These are phyloP conservation scores for Mesorhabditis sp. DNA, from an alignment of 2,888 invertebrate species.

Conservation along the genomic window DNA sequence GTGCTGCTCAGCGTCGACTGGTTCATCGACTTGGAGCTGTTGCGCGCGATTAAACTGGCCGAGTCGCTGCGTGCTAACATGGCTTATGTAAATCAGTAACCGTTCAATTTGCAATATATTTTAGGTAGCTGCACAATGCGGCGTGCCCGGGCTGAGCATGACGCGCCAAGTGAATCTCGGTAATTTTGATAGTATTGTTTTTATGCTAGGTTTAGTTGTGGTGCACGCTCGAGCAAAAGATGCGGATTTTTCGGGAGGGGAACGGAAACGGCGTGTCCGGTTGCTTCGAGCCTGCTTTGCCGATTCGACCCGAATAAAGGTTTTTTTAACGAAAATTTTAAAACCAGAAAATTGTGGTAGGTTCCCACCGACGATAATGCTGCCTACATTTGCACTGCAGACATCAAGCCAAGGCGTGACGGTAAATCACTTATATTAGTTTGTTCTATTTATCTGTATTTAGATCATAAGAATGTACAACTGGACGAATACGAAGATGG, in stretches of 20 bases:
- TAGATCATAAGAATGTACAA: neutral
- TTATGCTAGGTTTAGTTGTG: conserved; percentile 27
- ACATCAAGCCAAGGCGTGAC: conserved; percentile 18
- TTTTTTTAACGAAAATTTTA: neutral
- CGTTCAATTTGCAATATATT: neutral
- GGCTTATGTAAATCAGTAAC: neutral
- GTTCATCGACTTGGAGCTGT: conserved; percentile 71
- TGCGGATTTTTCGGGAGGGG: conserved; percentile 26
- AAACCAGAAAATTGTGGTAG: neutral
- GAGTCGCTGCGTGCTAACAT: neutral
- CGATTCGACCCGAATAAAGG: conserved; percentile 17
- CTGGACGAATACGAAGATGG: neutral
- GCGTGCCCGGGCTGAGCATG: conserved; percentile 17
- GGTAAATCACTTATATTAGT: neutral
- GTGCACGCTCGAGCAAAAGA: conserved; percentile 37
- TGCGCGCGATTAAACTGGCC: conserved; percentile 14
- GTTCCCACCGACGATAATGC: conserved; percentile 17
- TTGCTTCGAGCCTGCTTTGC: conserved; percentile 18
- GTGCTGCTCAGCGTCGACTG: conserved; percentile 84
- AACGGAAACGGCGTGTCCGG: conserved; percentile 22
- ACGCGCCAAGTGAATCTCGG: conserved; percentile 32
- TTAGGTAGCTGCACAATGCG: neutral
- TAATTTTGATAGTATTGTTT: conserved; percentile 16
- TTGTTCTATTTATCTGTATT: neutral
- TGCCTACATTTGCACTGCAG: conserved; percentile 19